Base-by-base conservation (phyloP, 1,140 invertebrate genomes). In the Drosophila cardini region DNA sequence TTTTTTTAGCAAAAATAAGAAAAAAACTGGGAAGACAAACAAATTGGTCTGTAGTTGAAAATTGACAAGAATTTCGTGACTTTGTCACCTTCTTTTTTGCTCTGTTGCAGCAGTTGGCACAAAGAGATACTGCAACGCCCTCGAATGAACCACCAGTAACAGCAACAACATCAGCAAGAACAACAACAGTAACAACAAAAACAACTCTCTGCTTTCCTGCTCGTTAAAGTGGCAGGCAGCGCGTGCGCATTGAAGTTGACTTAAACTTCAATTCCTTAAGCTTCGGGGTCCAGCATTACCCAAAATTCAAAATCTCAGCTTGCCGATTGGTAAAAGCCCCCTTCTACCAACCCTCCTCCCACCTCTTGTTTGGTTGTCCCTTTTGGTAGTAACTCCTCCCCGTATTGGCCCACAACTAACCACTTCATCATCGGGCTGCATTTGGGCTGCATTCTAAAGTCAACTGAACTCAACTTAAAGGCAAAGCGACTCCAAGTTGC, bases 41-140 rank as follows among this genome's bases (percentile, higher is more conserved):
- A 91, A 91, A 91, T 91, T 91, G 90, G 90, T 91, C 90, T 90
- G 84, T 90, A 91, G 87, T 91, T 87, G 85, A 91, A 91, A 91
- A 91, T 91, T 91, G 90, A 91, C 90, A 91, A 91, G 90, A 91
- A 91, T 90, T 91, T 91, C 90, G 90, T 91, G 90, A 91, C 90
- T 91, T 91, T 91, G 90, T 91, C 90, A 91, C 90, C 90, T 91
- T 87, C 90, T 85, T 90, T 26, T 87, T 86, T 70, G 55, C 48
- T 60, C 60, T 75, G 58, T 78, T 72, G 68, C 72, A 36, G 68
- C 72, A 30, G 38, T 53, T 74, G 73, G 38, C 45, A 62, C 45
- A 61, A 38, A 70, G 67, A 79, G 78, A 80, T 75, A 71, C 84
- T 86, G 78, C 84, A 90, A 89, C 85, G 80, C 85, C 80, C 84